These are phyloP conservation scores for Bilobella aurantiaca DNA, from an alignment of 1,140 invertebrate species.

Conservation along the genomic window DNA sequence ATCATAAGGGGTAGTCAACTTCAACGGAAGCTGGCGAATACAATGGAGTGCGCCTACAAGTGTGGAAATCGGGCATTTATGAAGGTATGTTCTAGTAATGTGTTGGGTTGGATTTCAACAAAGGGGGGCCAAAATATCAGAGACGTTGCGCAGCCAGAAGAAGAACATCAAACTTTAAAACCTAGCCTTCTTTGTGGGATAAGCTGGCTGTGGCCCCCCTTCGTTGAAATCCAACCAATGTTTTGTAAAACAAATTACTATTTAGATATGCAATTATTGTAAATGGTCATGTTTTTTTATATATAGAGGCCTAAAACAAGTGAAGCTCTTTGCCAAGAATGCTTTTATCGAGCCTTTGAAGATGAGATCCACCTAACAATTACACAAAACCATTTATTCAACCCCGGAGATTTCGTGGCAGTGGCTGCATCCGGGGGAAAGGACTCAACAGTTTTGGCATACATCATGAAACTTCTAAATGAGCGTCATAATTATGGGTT, in stretches of 20 bases:
- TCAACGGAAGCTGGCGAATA: too few species aligned
- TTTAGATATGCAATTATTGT: background rate
- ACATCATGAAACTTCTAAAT: constrained; percentile 84
- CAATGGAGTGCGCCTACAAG: constrained; percentile 51
- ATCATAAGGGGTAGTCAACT: too few species aligned
- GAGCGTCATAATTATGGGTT: constrained; percentile 83
- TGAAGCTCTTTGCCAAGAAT: constrained; percentile 85
- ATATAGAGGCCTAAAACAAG: constrained; percentile 77
- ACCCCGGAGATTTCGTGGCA: constrained; percentile 65
- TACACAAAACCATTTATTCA: constrained; percentile 69
- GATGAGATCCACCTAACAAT: constrained; percentile 95
- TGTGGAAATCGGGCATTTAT: constrained; percentile 48
- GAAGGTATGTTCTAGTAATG: constrained; percentile 24
- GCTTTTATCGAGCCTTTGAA: constrained; percentile 91
- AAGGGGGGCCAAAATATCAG: too few species aligned
- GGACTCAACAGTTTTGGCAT: constrained; percentile 94
- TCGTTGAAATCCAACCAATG: too few species aligned
- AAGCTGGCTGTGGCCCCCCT: too few species aligned
- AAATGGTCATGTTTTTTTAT: constrained; percentile 25
- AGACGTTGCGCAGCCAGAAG: too few species aligned
- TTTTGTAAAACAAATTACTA: background rate
- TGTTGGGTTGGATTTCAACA: too few species aligned
- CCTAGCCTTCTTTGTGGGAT: background rate
- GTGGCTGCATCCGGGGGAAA: constrained; percentile 92
- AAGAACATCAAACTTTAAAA: too few species aligned